Percentiles rank a stretch among this genome's conserved stretches.
phyloP scores from a whole-genome alignment of 1,140 invertebrate genomes.

The Watersipora subatra region DNA sequence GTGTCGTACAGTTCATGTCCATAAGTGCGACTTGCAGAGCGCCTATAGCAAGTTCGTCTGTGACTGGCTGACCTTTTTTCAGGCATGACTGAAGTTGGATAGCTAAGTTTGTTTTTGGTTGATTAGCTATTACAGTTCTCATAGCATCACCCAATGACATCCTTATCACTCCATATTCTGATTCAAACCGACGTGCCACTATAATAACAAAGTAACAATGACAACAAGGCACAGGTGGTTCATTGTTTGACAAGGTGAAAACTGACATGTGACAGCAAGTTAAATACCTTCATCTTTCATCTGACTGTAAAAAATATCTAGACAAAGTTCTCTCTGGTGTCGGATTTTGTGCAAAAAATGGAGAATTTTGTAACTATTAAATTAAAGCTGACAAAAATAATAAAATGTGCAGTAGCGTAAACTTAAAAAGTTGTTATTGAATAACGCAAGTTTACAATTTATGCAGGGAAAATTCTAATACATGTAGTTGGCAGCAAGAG shows the following conservation, averaged over 20 bases:
- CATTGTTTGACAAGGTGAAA: too few species aligned
- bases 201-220: constrained; percentile 11
- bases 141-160: constrained; percentile 38
- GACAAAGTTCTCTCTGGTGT: too few species aligned
- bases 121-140: constrained; percentile 24
- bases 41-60: constrained; percentile 35
- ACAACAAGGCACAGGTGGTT: neutral
- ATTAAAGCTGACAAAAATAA: too few species aligned
- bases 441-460: too few species aligned
- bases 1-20: constrained; percentile 33
- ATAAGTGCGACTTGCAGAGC: constrained; percentile 33
- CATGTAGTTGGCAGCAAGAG: too few species aligned
- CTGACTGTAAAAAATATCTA: too few species aligned
- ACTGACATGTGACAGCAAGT: too few species aligned
- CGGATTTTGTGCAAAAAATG: too few species aligned
- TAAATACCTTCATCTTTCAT: too few species aligned
- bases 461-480: too few species aligned
- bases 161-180: constrained; percentile 33
- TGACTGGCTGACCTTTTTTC: constrained; percentile 26
- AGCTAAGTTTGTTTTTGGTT: constrained; percentile 28
- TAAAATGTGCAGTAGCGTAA: neutral
- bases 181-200: constrained; percentile 38
- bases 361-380: too few species aligned
- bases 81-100: constrained; percentile 27
- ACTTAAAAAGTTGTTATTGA: too few species aligned